A percentile compares a stretch with the other conserved stretches of the same genome.
Evolutionary conservation across 2,113 vertebrate species (phyloP).

Genomic region (Channa argus): DNA sequence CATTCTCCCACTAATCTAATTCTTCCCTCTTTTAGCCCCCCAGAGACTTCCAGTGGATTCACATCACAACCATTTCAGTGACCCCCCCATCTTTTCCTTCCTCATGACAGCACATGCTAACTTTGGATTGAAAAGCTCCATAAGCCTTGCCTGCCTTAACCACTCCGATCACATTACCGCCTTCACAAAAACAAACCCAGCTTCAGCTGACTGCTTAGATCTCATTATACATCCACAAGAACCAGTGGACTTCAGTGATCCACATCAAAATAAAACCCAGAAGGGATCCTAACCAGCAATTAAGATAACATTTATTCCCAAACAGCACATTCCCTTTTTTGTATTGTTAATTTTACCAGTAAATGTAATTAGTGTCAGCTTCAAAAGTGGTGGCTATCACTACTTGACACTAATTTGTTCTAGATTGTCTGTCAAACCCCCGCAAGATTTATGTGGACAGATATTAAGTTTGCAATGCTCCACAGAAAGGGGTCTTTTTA

Average conservation of each 20-base stretch:
- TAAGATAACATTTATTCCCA: conserved; percentile 65
- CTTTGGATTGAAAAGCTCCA: conserved; percentile 63
- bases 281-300: conserved; percentile 49
- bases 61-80: conserved; percentile 68
- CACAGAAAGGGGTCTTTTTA: not conserved
- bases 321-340: conserved; percentile 55
- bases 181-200: conserved; percentile 50
- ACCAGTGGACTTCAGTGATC: conserved; percentile 44
- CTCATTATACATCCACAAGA: conserved; percentile 59
- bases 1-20: conserved; percentile 79
- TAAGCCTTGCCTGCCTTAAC: conserved; percentile 60
- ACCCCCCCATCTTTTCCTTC: conserved; percentile 11
- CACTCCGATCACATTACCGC: conserved; percentile 70
- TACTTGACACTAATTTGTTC: conserved; percentile 41
- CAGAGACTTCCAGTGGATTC: conserved; percentile 68
- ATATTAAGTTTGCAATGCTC: conserved; percentile 11
- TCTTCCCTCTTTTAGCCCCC: conserved; percentile 65
- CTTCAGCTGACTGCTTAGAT: conserved; percentile 54
- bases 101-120: conserved; percentile 68
- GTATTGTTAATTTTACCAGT: conserved; percentile 47
- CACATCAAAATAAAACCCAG: conserved; percentile 55
- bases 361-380: conserved; percentile 55
- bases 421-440: conserved; percentile 26
- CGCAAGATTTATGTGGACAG: conserved; percentile 28
- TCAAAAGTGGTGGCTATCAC: conserved; percentile 39